These are phyloP conservation scores for Lordiphosa clarofinis DNA, from an alignment of 1,140 invertebrate genomes.

Conservation along the genomic window DNA sequence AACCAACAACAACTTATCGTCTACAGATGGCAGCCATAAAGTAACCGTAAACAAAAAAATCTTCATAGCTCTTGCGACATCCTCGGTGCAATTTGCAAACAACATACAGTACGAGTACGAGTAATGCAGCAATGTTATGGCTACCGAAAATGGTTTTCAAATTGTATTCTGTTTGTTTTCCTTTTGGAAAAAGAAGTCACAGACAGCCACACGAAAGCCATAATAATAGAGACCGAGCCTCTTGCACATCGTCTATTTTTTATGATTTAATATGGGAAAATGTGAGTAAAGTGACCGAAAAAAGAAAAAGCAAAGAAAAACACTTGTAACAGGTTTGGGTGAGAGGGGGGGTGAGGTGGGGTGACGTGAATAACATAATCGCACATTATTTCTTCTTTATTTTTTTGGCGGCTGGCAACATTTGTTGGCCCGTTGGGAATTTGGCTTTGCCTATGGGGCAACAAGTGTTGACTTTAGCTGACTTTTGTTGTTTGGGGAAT, in stretches of 20 bases:
- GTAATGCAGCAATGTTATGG: not conserved
- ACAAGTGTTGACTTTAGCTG: conserved; percentile 31
- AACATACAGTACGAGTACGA: conserved; percentile 7
- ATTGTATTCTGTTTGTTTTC: conserved; percentile 6
- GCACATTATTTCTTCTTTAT: conserved; percentile 20
- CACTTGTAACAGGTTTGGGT: conserved; percentile 6
- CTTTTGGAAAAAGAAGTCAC: not conserved
- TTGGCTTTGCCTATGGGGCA: conserved; percentile 30
- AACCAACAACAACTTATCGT: conserved; percentile 28
- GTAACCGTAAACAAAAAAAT: not conserved
- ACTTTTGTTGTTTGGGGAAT: not conserved
- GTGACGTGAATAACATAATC: conserved; percentile 43
- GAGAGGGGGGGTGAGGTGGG: not conserved
- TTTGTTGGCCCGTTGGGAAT: conserved; percentile 12
- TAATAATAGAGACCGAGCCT: conserved; percentile 33
- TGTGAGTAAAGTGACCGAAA: conserved; percentile 35
- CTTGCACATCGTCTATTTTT: conserved; percentile 38
- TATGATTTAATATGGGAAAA: conserved; percentile 59
- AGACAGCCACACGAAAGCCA: not conserved
- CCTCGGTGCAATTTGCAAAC: conserved; percentile 29
- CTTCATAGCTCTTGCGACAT: conserved; percentile 36
- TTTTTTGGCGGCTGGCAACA: conserved; percentile 27
- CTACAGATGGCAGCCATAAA: conserved; percentile 21
- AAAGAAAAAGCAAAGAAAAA: conserved; percentile 13
- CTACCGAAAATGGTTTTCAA: conserved; percentile 2